These are phyloP conservation scores for Lerema accius DNA, from an alignment of 1,140 invertebrate genomes.

Conservation along the genomic window DNA sequence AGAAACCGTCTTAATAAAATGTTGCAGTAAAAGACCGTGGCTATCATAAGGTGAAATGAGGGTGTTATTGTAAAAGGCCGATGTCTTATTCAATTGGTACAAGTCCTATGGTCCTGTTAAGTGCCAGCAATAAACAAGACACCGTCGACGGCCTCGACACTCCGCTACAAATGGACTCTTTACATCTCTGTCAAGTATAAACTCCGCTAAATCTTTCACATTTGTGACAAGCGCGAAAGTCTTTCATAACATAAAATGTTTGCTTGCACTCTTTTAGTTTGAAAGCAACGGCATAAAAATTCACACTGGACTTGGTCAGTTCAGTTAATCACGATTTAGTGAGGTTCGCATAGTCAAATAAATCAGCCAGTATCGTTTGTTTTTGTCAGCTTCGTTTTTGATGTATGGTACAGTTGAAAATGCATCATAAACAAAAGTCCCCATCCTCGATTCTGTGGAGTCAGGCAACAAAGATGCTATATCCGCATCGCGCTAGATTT, in stretches of 20 bases:
- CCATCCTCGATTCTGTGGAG: slow-evolving; percentile 40
- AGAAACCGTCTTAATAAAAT: too few species aligned
- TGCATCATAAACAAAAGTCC: slow-evolving; percentile 59
- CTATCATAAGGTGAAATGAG: background rate
- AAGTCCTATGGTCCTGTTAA: slow-evolving; percentile 52
- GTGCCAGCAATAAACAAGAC: slow-evolving; percentile 56
- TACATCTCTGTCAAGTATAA: slow-evolving; percentile 51
- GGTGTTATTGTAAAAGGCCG: slow-evolving; percentile 12
- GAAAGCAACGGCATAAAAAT: slow-evolving; percentile 38
- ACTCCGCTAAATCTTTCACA: slow-evolving; percentile 39
- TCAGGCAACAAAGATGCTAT: slow-evolving; percentile 46
- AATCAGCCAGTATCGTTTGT: slow-evolving; percentile 55
- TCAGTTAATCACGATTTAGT: slow-evolving; percentile 46
- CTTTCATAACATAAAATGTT: slow-evolving; percentile 5
- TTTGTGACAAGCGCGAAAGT: slow-evolving; percentile 16
- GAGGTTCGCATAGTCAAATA: slow-evolving; percentile 52
- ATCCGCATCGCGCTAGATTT: slow-evolving; percentile 52
- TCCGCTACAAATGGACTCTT: slow-evolving; percentile 59
- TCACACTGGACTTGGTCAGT: slow-evolving; percentile 37
- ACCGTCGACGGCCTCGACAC: slow-evolving; percentile 51
- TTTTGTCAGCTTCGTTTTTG: slow-evolving; percentile 59
- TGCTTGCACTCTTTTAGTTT: slow-evolving; percentile 17
- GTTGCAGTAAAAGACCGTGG: background rate
- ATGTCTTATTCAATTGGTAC: slow-evolving; percentile 29
- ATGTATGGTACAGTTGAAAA: slow-evolving; percentile 55